Percentiles rank a stretch among this genome's conserved stretches.
Evolutionary conservation across 2,888 invertebrate species (phyloP).

Genomic region (Tryphoninae sp.): DNA sequence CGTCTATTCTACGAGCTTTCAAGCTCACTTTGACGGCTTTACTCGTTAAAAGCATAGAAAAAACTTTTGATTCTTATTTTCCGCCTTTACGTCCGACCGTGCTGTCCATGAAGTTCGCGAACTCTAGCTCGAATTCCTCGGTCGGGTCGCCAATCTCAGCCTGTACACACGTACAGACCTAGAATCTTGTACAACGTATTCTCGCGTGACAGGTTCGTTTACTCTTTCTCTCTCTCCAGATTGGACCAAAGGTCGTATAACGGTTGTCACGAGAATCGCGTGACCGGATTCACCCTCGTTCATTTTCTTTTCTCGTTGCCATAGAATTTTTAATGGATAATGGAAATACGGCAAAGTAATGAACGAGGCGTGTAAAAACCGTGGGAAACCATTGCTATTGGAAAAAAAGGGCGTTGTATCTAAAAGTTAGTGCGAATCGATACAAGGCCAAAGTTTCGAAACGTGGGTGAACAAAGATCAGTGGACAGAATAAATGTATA

Average conservation of each 20-base stretch:
- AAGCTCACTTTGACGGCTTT: constrained; percentile 22
- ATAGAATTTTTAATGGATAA: neutral
- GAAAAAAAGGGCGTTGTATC: too few species aligned
- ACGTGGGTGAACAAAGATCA: neutral
- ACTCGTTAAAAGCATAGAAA: constrained; percentile 10
- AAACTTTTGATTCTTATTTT: constrained; percentile 16
- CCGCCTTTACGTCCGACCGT: constrained; percentile 9
- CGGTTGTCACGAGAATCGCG: constrained; percentile 90
- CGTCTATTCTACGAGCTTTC: constrained; percentile 14
- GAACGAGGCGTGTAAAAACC: neutral
- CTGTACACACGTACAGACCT: constrained; percentile 27
- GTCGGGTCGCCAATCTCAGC: constrained; percentile 8
- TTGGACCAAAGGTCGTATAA: constrained; percentile 92
- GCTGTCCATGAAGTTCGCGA: constrained; percentile 35
- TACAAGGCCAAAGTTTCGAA: neutral
- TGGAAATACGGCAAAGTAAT: neutral
- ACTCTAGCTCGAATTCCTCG: constrained; percentile 16
- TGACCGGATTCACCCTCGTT: constrained; percentile 27
- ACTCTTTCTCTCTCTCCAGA: constrained; percentile 83
- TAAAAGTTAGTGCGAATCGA: neutral
- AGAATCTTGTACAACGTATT: constrained; percentile 84
- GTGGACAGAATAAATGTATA: neutral
- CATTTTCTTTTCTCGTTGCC: neutral
- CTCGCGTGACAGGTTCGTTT: constrained; percentile 91
- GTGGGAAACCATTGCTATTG: constrained; percentile 1